Percentiles rank a stretch among this genome's conserved stretches.
These are phyloP conservation scores for Champsocephalus esox DNA, from an alignment of 2,797 vertebrate species.

Conservation along the genomic window DNA sequence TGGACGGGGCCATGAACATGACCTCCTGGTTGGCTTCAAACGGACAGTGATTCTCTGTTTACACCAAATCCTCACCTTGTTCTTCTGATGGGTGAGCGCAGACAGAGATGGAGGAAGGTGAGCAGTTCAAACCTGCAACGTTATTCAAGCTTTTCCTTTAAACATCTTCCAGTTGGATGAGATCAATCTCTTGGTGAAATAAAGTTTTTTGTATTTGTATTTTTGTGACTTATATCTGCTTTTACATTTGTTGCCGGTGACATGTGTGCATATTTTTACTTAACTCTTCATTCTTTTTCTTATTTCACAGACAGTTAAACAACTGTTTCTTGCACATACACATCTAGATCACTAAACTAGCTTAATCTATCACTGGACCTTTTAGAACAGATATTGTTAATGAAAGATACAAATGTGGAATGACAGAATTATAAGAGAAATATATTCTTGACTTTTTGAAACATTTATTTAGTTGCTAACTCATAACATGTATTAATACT, in stretches of 20 bases:
- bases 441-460: not conserved
- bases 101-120: conserved; percentile 44
- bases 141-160: conserved; percentile 6
- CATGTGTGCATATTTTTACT: not conserved
- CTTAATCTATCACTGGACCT: not conserved
- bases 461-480: not conserved
- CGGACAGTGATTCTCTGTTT: conserved; percentile 66
- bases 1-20: conserved; percentile 73
- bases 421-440: not conserved
- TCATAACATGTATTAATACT: not conserved
- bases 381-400: too few relatives aligned
- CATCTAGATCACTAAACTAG: not conserved
- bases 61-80: conserved; percentile 66
- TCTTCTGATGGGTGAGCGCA: conserved; percentile 41
- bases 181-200: not conserved
- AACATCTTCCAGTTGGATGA: not conserved
- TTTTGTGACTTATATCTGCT: not conserved
- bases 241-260: not conserved
- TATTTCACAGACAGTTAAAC: too few relatives aligned
- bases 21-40: conserved; percentile 77
- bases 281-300: not conserved
- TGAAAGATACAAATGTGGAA: not conserved
- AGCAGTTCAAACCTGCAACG: conserved; percentile 43
- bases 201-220: not conserved
- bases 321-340: not conserved